Evolutionary conservation across 2,113 vertebrate species (phyloP), one percentile per base, ranked within the genome.

Genomic region (Zosterops hypoxanthus): DNA sequence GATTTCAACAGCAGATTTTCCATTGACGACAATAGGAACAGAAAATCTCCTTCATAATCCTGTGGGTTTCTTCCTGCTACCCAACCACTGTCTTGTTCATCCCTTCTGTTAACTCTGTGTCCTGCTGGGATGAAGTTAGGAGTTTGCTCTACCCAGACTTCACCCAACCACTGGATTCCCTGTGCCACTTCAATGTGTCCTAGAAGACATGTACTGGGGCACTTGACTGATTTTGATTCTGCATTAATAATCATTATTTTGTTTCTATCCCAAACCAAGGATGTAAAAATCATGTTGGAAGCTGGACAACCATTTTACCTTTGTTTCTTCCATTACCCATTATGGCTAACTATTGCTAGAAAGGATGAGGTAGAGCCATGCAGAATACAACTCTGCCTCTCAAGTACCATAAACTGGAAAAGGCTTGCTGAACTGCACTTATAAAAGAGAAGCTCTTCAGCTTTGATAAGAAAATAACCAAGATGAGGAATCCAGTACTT

Each of bases 21-120:
- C 6, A 19, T 1, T 36, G 23, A 36, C 0, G 1, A 26, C 24
- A 9, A 25, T 1, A 69, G n/a, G 36, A 49, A 21, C 8, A 36
- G 59, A 19, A 79, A 39, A 64, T 46, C 26, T 61, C 14, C 15
- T 52, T 56, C 44, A 9, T 2, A 36, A 41, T 71, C 49, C 46
- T 72, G 24, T 15, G 81, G 25, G 8, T 75, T 88, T 66, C 57
- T 56, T 82, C 31, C 42, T 46, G 63, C 31, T 69, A 20, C 46
- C 6, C 22, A 7, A 0, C 5, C 66, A 44, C 33, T 36, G 49
- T 42, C 22, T 63, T 85, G 21, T 28, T 81, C 14, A 53, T 11
- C 10, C 11, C 12, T 59, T 59, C 63, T 66, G 26, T 72, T 33
- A 64, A 33, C 25, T 26, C 41, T 56, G 6, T 47, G 34, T 64